Conservation (phyloP, 1,140 invertebrate genomes). For the Polyergus mexicanus region DNA sequence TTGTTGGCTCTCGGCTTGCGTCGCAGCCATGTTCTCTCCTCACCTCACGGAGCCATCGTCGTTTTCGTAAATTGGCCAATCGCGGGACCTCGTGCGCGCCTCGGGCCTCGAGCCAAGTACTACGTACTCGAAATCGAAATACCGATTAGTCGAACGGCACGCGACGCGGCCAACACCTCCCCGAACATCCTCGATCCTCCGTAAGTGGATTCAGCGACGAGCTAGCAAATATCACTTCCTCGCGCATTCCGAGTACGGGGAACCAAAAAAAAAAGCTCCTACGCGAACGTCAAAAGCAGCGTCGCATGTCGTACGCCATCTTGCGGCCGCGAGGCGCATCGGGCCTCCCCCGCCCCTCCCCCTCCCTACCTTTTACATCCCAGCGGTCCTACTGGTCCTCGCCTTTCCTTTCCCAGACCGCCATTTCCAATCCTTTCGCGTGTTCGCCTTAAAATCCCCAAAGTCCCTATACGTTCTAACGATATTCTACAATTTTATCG, state of each 20-base stretch:
- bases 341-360: too few species aligned
- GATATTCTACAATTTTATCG: too few species aligned
- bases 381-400: too few species aligned
- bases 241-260: slow-evolving; percentile 67
- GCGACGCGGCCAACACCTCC: slow-evolving; percentile 63
- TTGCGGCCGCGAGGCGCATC: slow-evolving; percentile 64
- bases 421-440: too few species aligned
- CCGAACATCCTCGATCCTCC: slow-evolving; percentile 68
- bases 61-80: slow-evolving; percentile 81
- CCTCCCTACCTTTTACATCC: too few species aligned
- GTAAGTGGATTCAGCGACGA: slow-evolving; percentile 61
- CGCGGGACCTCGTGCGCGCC: slow-evolving; percentile 78
- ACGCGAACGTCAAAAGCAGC: slow-evolving; percentile 83
- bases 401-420: too few species aligned
- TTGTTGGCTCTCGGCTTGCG: slow-evolving; percentile 88
- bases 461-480: too few species aligned
- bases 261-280: slow-evolving; percentile 75
- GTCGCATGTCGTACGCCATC: slow-evolving; percentile 80
- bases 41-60: slow-evolving; percentile 82
- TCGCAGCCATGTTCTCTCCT: slow-evolving; percentile 88
- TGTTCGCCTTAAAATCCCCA: too few species aligned
- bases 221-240: slow-evolving; percentile 73
- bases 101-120: slow-evolving; percentile 72
- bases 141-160: slow-evolving; percentile 74
- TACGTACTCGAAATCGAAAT: slow-evolving; percentile 78